Conservation (phyloP, 2,888 invertebrate genomes). For the Branchipolynoe longqiensis region DNA sequence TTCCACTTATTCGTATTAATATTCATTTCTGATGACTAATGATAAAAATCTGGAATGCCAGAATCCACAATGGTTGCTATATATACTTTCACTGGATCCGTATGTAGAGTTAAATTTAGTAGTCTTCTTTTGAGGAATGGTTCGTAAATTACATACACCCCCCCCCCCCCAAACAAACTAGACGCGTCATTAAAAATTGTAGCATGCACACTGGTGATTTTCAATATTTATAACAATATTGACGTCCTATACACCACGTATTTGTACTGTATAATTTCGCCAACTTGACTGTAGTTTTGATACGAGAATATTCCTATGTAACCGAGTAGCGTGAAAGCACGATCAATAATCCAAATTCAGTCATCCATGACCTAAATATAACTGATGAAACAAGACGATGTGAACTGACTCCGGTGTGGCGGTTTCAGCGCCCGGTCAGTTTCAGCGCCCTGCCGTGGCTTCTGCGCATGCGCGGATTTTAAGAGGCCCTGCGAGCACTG, state of each 20-base stretch:
- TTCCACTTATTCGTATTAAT: neutral
- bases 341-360: neutral
- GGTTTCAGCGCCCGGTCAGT: neutral
- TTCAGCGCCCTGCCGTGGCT: no score
- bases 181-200: neutral
- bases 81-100: neutral
- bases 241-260: neutral
- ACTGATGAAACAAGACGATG: neutral
- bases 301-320: neutral
- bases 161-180: neutral
- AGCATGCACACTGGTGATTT: conserved; percentile 34
- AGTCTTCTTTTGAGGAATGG: conserved; percentile 6
- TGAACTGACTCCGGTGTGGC: neutral
- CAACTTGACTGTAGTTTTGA: neutral
- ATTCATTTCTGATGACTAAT: neutral
- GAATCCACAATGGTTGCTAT: neutral
- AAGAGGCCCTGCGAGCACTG: no score
- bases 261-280: conserved; percentile 16
- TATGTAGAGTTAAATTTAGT: neutral
- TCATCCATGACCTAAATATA: neutral
- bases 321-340: conserved; percentile 15
- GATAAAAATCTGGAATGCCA: conserved; percentile 15
- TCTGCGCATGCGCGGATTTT: no score
- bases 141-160: neutral
- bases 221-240: conserved; percentile 17